phyloP scores from a whole-genome alignment of 2,797 vertebrate genomes.

The Eospalax fontanierii region DNA sequence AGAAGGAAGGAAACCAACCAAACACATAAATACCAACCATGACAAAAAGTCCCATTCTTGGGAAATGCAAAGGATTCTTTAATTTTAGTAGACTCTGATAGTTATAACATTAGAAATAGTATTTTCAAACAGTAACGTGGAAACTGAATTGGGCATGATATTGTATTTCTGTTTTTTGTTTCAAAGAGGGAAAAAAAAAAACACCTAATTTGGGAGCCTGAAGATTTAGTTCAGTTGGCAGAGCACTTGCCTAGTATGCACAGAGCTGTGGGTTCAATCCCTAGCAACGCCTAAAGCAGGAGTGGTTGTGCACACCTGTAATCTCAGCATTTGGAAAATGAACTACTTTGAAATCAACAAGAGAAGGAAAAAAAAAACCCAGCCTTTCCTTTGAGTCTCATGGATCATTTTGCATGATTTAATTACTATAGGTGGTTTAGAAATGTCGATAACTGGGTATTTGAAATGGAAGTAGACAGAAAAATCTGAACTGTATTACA shows the following conservation, averaged over 20 bases:
- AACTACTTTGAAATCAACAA: constrained; percentile 39
- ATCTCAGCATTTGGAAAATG: background rate
- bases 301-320: background rate
- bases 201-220: background rate
- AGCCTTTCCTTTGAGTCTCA: background rate
- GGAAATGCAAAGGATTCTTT: background rate
- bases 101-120: background rate
- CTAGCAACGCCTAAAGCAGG: background rate
- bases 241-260: background rate
- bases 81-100: background rate
- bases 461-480: constrained; percentile 21
- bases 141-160: background rate
- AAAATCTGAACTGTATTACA: background rate
- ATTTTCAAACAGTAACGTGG: background rate
- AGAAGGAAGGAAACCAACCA: background rate
- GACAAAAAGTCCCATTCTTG: constrained; percentile 19
- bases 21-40: background rate
- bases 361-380: background rate
- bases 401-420: background rate
- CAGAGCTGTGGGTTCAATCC: background rate
- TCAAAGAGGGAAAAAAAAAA: background rate
- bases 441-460: background rate
- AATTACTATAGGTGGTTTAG: constrained; percentile 29
- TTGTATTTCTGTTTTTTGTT: constrained; percentile 15
- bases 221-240: background rate